phyloP scores from a whole-genome alignment of 2,797 vertebrate species.

The Enteromius paludinosus region DNA sequence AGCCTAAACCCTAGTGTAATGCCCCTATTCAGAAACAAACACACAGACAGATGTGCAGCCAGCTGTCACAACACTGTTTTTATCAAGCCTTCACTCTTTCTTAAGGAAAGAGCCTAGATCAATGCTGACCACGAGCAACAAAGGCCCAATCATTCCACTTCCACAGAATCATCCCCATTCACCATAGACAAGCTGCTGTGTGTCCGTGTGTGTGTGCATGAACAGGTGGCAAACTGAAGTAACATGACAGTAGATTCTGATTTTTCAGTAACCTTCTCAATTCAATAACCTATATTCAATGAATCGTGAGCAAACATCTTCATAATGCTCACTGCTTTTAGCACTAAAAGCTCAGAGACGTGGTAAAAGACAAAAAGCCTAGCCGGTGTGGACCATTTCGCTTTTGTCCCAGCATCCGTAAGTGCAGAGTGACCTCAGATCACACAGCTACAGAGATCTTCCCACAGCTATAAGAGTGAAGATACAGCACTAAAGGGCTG shows the following conservation, averaged over 20 bases:
- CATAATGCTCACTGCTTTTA: neutral
- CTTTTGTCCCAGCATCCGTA: neutral
- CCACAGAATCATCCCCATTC: conserved; percentile 56
- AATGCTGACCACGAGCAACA: conserved; percentile 37
- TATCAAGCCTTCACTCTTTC: conserved; percentile 1
- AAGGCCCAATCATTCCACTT: conserved; percentile 53
- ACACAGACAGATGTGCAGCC: conserved; percentile 52
- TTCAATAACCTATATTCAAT: neutral
- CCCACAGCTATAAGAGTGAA: neutral
- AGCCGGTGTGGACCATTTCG: neutral
- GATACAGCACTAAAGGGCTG: neutral
- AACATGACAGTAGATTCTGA: neutral
- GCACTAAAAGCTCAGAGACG: neutral
- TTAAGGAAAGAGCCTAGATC: conserved; percentile 46
- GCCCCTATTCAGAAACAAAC: conserved; percentile 44
- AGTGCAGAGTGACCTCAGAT: neutral
- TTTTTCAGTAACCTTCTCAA: neutral
- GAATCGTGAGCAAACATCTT: neutral
- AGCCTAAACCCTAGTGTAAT: conserved; percentile 43
- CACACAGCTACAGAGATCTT: neutral
- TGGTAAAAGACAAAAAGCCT: neutral
- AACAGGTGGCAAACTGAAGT: neutral
- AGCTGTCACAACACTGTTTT: conserved; percentile 48
- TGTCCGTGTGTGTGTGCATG: neutral
- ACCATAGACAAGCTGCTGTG: conserved; percentile 16